These are phyloP conservation scores for Matsumyia berberina DNA, from an alignment of 2,888 invertebrate species.

Conservation along the genomic window DNA sequence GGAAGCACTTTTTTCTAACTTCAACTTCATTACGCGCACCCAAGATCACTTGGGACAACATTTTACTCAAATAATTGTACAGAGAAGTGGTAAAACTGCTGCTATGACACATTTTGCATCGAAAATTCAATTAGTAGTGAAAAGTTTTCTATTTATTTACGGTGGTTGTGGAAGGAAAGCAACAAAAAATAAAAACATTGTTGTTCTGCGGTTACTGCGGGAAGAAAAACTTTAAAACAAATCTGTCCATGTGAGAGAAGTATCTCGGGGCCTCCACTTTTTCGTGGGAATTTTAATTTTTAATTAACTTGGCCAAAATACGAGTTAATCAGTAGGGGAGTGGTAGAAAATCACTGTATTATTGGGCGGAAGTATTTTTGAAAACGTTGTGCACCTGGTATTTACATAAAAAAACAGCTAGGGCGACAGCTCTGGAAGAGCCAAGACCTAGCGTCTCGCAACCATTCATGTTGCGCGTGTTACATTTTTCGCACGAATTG, in stretches of 20 bases:
- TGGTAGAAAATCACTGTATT: not conserved
- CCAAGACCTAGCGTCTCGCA: too few relatives aligned
- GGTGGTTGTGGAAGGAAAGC: not conserved
- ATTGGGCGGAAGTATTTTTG: too few relatives aligned
- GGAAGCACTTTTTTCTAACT: conserved; percentile 13
- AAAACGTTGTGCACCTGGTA: too few relatives aligned
- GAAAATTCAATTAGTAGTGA: conserved; percentile 59
- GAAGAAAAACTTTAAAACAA: not conserved
- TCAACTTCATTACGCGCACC: conserved; percentile 8
- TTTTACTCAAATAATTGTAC: conserved; percentile 4
- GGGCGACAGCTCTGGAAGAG: too few relatives aligned
- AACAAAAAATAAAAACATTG: not conserved
- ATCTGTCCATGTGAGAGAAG: not conserved
- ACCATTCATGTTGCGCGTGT: too few relatives aligned
- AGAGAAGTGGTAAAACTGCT: not conserved
- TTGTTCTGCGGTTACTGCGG: conserved; percentile 18
- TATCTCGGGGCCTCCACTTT: not conserved
- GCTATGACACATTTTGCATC: conserved; percentile 34
- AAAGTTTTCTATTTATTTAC: conserved; percentile 44
- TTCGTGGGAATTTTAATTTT: not conserved
- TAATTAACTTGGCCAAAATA: not conserved
- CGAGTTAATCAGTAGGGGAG: not conserved
- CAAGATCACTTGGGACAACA: conserved; percentile 47
- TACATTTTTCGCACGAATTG: too few relatives aligned
- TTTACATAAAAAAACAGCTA: too few relatives aligned